Conservation (phyloP, 2,797 vertebrate genomes). For the Enoplosus armatus region DNA sequence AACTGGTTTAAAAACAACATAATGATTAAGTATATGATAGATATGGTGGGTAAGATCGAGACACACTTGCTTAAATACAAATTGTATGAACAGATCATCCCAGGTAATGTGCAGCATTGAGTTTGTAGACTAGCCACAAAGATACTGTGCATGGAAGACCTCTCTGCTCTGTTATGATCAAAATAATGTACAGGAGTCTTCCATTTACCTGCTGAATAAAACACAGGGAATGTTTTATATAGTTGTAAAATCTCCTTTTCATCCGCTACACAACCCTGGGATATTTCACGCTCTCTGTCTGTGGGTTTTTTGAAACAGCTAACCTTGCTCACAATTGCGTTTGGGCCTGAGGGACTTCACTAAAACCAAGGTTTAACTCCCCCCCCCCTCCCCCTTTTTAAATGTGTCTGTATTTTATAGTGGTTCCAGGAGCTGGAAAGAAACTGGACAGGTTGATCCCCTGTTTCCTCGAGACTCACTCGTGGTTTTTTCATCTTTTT, state of each 20-base stretch:
- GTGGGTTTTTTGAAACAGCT: conserved; percentile 27
- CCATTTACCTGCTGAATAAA: conserved; percentile 22
- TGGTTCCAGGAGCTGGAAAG: conserved; percentile 9
- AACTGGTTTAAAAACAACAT: background rate
- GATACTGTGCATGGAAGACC: too few species aligned
- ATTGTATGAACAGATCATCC: background rate
- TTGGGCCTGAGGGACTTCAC: conserved; percentile 37
- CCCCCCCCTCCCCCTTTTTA: background rate
- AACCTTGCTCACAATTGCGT: conserved; percentile 51
- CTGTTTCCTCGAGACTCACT: conserved; percentile 16
- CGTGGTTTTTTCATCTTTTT: conserved; percentile 28
- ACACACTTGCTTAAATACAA: background rate
- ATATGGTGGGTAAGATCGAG: background rate
- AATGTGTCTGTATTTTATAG: conserved; percentile 31
- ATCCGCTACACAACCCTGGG: background rate
- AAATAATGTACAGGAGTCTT: background rate
- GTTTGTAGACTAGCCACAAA: background rate
- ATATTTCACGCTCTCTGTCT: conserved; percentile 36
- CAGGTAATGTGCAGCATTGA: background rate
- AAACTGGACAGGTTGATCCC: conserved; percentile 2
- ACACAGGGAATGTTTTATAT: conserved; percentile 15
- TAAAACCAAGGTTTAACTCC: conserved; percentile 39
- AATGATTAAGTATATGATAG: background rate
- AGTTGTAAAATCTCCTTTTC: conserved; percentile 19
- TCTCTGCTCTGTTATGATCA: background rate